Conservation (phyloP, 2,797 vertebrate species). For the Lophotriccus pileatus region DNA sequence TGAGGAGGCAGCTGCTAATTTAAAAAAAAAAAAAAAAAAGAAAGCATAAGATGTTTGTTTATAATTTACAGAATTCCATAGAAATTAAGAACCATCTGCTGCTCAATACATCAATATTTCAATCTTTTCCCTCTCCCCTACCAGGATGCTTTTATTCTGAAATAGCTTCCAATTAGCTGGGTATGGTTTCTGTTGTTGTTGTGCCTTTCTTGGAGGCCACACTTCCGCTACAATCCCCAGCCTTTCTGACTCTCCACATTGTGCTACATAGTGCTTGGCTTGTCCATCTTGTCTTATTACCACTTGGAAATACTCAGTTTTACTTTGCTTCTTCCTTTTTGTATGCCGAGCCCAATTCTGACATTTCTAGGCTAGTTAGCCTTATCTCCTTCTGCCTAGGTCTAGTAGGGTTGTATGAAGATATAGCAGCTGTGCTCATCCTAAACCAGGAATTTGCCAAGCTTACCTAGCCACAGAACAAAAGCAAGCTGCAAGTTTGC, state of each 20-base stretch:
- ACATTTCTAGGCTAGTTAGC: not conserved
- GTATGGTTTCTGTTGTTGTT: not conserved
- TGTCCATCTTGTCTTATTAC: not conserved
- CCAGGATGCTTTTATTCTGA: slow-evolving; percentile 52
- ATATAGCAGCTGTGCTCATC: not conserved
- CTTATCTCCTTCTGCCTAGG: not conserved
- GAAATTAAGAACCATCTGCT: slow-evolving; percentile 69
- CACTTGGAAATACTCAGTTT: not conserved
- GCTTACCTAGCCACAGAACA: not conserved
- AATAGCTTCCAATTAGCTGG: slow-evolving; percentile 54
- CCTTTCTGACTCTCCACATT: not conserved
- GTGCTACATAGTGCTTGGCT: not conserved
- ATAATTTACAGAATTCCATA: slow-evolving; percentile 56
- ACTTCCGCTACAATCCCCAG: not conserved
- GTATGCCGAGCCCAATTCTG: not conserved
- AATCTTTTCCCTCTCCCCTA: slow-evolving; percentile 20
- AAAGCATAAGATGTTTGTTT: slow-evolving; percentile 54
- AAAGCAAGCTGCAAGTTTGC: not conserved
- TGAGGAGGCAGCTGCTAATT: slow-evolving; percentile 16
- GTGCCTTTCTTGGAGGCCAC: not conserved
- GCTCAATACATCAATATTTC: slow-evolving; percentile 55
- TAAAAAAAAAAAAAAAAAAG: not conserved
- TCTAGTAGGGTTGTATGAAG: not conserved
- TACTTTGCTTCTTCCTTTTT: not conserved
- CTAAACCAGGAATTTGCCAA: not conserved